A percentile compares a stretch with the other conserved stretches of the same genome.
phyloP scores from a whole-genome alignment of 2,888 invertebrate species.

The Plebejus argus region DNA sequence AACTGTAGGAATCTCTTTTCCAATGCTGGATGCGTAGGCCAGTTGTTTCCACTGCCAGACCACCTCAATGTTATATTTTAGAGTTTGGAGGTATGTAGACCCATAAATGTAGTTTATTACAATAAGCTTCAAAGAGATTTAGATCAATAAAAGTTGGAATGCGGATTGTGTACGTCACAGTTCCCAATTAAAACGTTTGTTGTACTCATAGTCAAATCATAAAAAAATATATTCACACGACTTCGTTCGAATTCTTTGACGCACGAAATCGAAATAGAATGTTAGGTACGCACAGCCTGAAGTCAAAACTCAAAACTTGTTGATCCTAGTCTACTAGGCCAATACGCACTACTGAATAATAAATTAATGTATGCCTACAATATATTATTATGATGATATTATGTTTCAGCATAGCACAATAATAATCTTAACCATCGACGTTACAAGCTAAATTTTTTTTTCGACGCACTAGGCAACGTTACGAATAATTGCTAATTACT shows the following conservation, averaged over 20 bases:
- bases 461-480: neutral
- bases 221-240: slow-evolving; percentile 42
- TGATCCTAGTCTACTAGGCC: no score
- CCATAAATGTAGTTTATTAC: neutral
- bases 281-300: slow-evolving; percentile 26
- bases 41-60: no score
- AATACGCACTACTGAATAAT: no score
- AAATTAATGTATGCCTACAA: no score
- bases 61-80: neutral
- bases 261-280: slow-evolving; percentile 44
- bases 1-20: no score
- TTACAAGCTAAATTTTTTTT: neutral
- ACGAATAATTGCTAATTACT: no score
- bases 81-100: neutral
- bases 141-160: neutral
- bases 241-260: no score
- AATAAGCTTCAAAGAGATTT: slow-evolving; percentile 9
- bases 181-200: neutral
- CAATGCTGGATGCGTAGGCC: no score
- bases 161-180: neutral
- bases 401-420: no score
- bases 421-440: no score
- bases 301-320: neutral
- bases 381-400: no score
- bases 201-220: slow-evolving; percentile 39